Evolutionary conservation across 2,113 vertebrate genomes (phyloP).

Genomic region (Austrofundulus limnaeus): DNA sequence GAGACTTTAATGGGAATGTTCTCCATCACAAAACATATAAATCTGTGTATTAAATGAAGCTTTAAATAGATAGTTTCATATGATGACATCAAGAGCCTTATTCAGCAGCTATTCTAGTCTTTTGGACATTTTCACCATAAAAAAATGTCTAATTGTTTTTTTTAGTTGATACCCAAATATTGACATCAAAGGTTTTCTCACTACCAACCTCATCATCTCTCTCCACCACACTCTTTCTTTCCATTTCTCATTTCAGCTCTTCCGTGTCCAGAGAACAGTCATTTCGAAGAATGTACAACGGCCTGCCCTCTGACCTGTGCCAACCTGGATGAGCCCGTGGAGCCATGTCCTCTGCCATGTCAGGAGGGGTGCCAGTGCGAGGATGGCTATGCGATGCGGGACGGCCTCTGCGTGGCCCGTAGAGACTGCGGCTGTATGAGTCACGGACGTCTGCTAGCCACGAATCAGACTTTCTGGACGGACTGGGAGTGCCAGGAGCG

Average conservation of each 20-base stretch:
- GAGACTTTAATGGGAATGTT: no score
- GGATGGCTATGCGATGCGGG: constrained; percentile 85
- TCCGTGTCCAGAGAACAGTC: constrained; percentile 91
- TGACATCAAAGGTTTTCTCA: no score
- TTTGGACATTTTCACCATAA: no score
- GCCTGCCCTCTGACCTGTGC: constrained; percentile 89
- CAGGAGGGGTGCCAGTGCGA: constrained; percentile 92
- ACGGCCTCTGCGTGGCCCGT: constrained; percentile 83
- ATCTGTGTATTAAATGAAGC: no score
- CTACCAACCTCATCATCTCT: no score
- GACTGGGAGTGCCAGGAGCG: constrained; percentile 93
- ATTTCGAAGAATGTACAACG: constrained; percentile 91
- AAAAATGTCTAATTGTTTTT: no score
- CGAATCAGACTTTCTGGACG: constrained; percentile 95
- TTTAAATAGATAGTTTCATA: no score
- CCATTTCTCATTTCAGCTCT: constrained; percentile 79
- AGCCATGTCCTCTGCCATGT: constrained; percentile 85
- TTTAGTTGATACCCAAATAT: no score
- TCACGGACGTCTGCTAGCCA: constrained; percentile 86
- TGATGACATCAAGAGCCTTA: no score
- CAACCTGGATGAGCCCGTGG: constrained; percentile 79
- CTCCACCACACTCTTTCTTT: not conserved
- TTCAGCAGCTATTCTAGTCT: no score
- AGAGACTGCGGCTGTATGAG: constrained; percentile 91
- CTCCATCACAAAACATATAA: no score